Conservation (phyloP, 1,140 invertebrate genomes). For the Eumaeus atala region DNA sequence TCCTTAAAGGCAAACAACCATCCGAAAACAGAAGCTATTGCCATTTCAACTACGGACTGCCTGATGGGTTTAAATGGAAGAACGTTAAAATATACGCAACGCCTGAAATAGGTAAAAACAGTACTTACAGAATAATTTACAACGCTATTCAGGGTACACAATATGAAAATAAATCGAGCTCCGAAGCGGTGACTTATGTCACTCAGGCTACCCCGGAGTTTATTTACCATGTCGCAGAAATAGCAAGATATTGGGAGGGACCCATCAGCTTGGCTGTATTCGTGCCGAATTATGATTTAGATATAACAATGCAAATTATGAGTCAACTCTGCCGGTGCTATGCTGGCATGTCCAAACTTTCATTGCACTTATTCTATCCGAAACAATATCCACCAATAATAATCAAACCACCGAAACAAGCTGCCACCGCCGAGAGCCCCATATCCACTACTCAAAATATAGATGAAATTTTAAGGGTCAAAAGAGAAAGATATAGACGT, state of each 20-base stretch:
- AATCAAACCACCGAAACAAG: conserved; percentile 30
- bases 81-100: conserved; percentile 58
- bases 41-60: conserved; percentile 78
- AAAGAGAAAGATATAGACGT: conserved; percentile 47
- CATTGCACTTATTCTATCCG: conserved; percentile 82
- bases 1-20: conserved; percentile 70
- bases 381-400: conserved; percentile 39
- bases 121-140: conserved; percentile 79
- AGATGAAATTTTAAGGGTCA: conserved; percentile 38
- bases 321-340: conserved; percentile 78
- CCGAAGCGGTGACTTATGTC: conserved; percentile 77
- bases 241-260: conserved; percentile 83
- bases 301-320: conserved; percentile 77
- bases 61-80: conserved; percentile 71
- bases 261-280: conserved; percentile 83
- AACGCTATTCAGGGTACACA: conserved; percentile 74
- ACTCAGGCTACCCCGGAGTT: conserved; percentile 85
- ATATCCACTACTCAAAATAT: conserved; percentile 32
- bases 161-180: conserved; percentile 47
- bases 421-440: conserved; percentile 30
- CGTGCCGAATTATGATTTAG: conserved; percentile 80
- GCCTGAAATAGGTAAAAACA: conserved; percentile 75
- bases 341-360: conserved; percentile 80
- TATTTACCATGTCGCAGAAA: conserved; percentile 80
- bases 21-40: conserved; percentile 76